Percentiles rank a stretch among this genome's conserved stretches.
These are phyloP conservation scores for Xyrichtys novacula DNA, from an alignment of 2,797 vertebrate genomes.

Conservation along the genomic window DNA sequence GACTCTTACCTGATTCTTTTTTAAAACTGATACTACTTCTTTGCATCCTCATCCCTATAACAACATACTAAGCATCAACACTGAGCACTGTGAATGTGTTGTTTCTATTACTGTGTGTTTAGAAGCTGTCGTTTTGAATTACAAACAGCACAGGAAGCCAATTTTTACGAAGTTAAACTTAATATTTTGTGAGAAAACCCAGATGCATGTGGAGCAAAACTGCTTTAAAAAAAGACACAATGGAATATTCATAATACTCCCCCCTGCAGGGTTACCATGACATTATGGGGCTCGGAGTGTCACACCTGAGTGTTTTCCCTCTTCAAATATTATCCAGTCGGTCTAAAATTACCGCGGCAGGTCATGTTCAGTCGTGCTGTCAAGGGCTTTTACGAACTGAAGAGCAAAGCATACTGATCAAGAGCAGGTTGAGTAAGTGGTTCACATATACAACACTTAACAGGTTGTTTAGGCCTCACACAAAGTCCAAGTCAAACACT, in stretches of 20 bases:
- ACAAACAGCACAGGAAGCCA: neutral
- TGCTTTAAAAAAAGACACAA: slow-evolving; percentile 24
- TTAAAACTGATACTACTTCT: neutral
- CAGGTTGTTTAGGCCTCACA: neutral
- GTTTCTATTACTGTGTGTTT: neutral
- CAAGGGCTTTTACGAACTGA: slow-evolving; percentile 16
- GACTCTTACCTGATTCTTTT: too few species aligned
- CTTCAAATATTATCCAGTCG: slow-evolving; percentile 32
- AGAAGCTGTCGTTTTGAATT: neutral
- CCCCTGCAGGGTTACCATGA: slow-evolving; percentile 21
- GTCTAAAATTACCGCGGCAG: slow-evolving; percentile 47
- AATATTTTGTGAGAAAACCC: slow-evolving; percentile 17
- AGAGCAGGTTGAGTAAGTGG: neutral
- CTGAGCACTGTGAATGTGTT: neutral
- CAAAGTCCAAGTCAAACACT: too few species aligned
- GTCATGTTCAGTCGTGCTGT: neutral
- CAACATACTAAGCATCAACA: neutral
- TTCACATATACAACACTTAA: neutral
- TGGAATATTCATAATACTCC: slow-evolving; percentile 35
- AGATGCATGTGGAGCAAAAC: neutral
- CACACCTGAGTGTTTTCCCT: slow-evolving; percentile 24
- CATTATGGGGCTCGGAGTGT: slow-evolving; percentile 32
- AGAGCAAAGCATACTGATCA: neutral
- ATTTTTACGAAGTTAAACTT: neutral
- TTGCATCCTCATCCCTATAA: neutral